Percentiles rank a stretch among this genome's conserved stretches.
phyloP scores from a whole-genome alignment of 1,140 invertebrate species.

The Magallana ariakensis region DNA sequence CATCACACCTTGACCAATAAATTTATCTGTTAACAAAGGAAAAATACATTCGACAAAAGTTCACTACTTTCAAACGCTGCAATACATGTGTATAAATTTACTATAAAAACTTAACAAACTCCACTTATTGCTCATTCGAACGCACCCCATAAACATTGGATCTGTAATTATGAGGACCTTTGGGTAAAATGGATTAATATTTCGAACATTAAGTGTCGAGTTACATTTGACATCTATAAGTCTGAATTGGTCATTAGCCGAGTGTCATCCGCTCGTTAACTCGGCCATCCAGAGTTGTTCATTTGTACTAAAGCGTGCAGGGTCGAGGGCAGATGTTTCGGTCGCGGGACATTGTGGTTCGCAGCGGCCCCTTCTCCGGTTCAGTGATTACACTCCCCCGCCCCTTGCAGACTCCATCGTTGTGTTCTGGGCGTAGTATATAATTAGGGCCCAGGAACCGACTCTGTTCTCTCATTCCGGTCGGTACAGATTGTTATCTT shows the following conservation, averaged over 20 bases:
- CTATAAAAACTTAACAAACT: too few relatives aligned
- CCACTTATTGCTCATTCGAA: too few relatives aligned
- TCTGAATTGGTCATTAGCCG: constrained; percentile 24
- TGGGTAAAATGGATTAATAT: not conserved
- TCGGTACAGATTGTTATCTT: constrained; percentile 12
- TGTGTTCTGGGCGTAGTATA: not conserved
- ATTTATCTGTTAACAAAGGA: too few relatives aligned
- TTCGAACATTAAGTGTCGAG: not conserved
- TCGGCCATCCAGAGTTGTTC: not conserved
- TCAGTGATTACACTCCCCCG: not conserved
- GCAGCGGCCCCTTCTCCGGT: not conserved
- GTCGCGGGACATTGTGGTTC: not conserved
- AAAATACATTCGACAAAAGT: too few relatives aligned
- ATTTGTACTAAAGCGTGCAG: constrained; percentile 8
- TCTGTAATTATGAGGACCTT: not conserved
- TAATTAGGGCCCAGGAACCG: not conserved
- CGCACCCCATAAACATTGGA: not conserved
- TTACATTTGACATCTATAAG: constrained; percentile 32
- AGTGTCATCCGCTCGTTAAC: constrained; percentile 24
- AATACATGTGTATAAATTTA: too few relatives aligned
- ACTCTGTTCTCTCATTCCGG: not conserved
- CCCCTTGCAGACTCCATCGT: not conserved
- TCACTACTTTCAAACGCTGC: too few relatives aligned
- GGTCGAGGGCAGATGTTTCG: constrained; percentile 2
- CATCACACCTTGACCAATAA: too few relatives aligned